Base-by-base conservation (phyloP, 1,140 invertebrate species). In the Chrysomallon squamiferum region DNA sequence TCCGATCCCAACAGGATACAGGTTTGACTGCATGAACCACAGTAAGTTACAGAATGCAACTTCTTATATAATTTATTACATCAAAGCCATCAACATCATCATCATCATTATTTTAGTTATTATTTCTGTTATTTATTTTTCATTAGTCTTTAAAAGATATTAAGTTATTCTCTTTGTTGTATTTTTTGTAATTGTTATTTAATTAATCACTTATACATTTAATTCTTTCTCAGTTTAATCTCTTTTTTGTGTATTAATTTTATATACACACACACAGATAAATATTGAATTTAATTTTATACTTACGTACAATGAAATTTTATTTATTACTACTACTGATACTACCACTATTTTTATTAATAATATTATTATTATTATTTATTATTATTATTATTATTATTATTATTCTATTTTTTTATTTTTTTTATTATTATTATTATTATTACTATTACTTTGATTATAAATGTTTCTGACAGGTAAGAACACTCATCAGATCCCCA, bases 401-500 rank as follows among this genome's bases (percentile, higher is more conserved):
- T n/a, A n/a, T n/a, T n/a, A n/a, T n/a, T n/a, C n/a, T n/a, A n/a
- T n/a, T n/a, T n/a, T n/a, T n/a, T n/a, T n/a, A n/a, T n/a, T n/a
- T n/a, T n/a, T n/a, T n/a, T n/a, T n/a, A n/a, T n/a, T n/a, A n/a
- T n/a, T n/a, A n/a, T n/a, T n/a, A n/a, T n/a, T n/a, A n/a, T n/a
- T n/a, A n/a, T n/a, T n/a, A n/a, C n/a, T n/a, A n/a, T n/a, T n/a
- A n/a, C n/a, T n/a, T n/a, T n/a, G n/a, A n/a, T n/a, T n/a, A n/a
- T n/a, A n/a, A n/a, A n/a, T n/a, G n/a, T n/a, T n/a, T n/a, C n/a
- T n/a, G n/a, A n/a, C 45, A 80, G 78, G 78, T 74, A 76, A 79
- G 22, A 68, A 75, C 11, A 77, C 71, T 22, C 80, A 82, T 62
- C 62, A 80, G 61, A 82, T 82, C 32, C 80, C 80, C 3, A 63